Evolutionary conservation across 1,140 invertebrate species (phyloP).

Genomic region (Littorina saxatilis): DNA sequence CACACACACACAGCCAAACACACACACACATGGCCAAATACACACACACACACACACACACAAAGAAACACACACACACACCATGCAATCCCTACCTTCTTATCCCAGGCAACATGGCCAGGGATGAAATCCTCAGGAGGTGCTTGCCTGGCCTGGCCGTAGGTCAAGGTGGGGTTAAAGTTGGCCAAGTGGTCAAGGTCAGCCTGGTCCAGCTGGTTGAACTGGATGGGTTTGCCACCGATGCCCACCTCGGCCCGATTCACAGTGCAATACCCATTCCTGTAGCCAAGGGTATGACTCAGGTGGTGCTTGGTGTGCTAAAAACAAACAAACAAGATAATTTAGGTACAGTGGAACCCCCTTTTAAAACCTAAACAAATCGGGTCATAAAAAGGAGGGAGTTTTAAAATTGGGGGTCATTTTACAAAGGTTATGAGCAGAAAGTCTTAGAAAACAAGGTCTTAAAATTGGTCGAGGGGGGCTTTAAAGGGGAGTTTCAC

Average conservation of each 20-base stretch:
- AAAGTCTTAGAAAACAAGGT: too few species aligned
- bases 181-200: constrained; percentile 77
- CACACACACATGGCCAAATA: too few species aligned
- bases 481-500: too few species aligned
- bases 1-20: too few species aligned
- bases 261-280: constrained; percentile 83
- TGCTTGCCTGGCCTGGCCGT: constrained; percentile 82
- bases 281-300: constrained; percentile 81
- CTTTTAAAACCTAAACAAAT: too few species aligned
- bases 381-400: too few species aligned
- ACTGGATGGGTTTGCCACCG: constrained; percentile 77
- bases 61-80: too few species aligned
- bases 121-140: constrained; percentile 82
- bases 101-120: constrained; percentile 85
- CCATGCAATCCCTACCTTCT: constrained; percentile 79
- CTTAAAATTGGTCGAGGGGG: background rate
- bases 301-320: constrained; percentile 81
- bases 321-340: constrained; percentile 59
- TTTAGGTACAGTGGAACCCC: background rate
- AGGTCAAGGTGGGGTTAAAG: constrained; percentile 86
- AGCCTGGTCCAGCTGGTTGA: constrained; percentile 77
- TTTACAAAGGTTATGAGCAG: too few species aligned
- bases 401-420: too few species aligned
- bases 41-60: too few species aligned
- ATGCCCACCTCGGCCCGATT: constrained; percentile 79